These are phyloP conservation scores for Phalacrocorax carbo DNA, from an alignment of 2,113 vertebrate species.

Conservation along the genomic window DNA sequence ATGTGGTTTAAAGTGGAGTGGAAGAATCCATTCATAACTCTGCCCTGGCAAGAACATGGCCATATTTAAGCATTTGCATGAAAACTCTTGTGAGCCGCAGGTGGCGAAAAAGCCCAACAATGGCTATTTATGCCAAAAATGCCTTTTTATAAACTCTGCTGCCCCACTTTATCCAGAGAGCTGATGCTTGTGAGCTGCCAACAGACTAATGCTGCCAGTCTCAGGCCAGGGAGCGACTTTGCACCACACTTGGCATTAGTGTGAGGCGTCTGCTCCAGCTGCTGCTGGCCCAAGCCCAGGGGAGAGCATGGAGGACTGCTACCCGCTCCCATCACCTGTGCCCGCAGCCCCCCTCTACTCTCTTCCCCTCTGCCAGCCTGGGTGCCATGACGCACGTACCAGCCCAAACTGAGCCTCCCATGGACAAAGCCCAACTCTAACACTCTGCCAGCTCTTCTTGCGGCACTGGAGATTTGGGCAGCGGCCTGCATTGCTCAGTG, in stretches of 20 bases:
- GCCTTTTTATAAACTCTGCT: neutral
- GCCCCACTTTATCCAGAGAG: neutral
- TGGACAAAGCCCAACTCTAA: neutral
- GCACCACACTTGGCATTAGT: too few species aligned
- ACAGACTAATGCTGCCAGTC: neutral
- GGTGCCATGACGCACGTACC: neutral
- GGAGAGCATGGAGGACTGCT: neutral
- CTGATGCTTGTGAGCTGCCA: neutral
- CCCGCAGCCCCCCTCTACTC: rapidly evolving
- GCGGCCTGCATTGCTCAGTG: neutral
- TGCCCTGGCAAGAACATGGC: neutral
- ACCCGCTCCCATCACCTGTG: neutral
- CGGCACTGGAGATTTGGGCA: rapidly evolving
- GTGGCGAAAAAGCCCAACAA: neutral
- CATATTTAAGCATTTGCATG: neutral
- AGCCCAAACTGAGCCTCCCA: neutral
- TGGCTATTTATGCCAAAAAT: neutral
- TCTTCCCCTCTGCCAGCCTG: neutral
- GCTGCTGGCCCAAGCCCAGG: rapidly evolving
- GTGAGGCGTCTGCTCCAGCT: neutral
- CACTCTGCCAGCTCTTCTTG: neutral
- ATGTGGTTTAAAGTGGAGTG: neutral
- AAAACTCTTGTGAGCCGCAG: rapidly evolving
- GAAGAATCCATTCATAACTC: neutral
- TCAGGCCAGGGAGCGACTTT: neutral